These are phyloP conservation scores for Acrocera orbiculus DNA, from an alignment of 2,888 invertebrate genomes.

Conservation along the genomic window DNA sequence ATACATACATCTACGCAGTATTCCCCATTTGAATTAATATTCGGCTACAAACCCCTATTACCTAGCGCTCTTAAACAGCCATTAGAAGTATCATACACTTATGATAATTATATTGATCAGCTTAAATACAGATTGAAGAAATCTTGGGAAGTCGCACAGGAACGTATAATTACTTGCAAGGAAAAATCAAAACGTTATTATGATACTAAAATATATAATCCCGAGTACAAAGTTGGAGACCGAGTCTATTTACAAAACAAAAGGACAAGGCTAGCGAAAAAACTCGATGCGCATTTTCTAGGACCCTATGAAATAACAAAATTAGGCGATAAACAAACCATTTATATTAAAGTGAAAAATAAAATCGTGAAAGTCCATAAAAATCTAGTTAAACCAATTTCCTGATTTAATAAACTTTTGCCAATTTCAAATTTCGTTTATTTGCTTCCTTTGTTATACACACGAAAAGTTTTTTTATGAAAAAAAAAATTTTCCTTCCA, in stretches of 20 bases:
- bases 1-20: conserved; percentile 5
- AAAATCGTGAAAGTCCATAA: not conserved
- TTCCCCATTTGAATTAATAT: conserved; percentile 6
- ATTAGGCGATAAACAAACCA: conserved; percentile 1
- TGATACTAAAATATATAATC: conserved; percentile 3
- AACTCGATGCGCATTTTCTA: conserved; percentile 6
- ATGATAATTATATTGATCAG: conserved; percentile 7
- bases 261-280: conserved; percentile 3
- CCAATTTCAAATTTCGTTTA: too few species aligned
- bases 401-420: too few species aligned
- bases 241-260: conserved; percentile 7
- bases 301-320: conserved; percentile 7
- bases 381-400: conserved; percentile 3
- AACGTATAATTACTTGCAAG: conserved; percentile 7
- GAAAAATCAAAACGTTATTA: conserved; percentile 4
- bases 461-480: too few species aligned
- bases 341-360: conserved; percentile 6
- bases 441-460: too few species aligned
- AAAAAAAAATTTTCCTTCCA: too few species aligned
- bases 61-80: conserved; percentile 4
- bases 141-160: conserved; percentile 6
- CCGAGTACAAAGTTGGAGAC: conserved; percentile 5
- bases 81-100: conserved; percentile 7
- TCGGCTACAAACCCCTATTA: conserved; percentile 6
- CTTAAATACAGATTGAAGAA: conserved; percentile 7